phyloP scores from a whole-genome alignment of 2,888 invertebrate genomes.

The Morpho achilles region DNA sequence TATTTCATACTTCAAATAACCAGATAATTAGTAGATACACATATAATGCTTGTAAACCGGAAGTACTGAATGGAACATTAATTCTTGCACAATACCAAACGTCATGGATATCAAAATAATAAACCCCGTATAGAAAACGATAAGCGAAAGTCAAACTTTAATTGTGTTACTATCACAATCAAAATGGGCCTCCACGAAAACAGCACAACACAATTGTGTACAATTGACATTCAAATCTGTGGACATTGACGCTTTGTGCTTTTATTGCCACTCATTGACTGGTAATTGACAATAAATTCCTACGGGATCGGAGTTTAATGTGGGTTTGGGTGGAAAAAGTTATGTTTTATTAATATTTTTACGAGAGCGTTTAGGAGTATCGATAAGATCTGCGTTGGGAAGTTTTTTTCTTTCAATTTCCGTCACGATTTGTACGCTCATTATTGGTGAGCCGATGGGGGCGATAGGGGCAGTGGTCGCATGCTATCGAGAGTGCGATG shows the following conservation, averaged over 20 bases:
- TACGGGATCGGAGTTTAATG: constrained; percentile 77
- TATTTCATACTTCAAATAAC: too few species aligned
- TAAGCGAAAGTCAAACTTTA: constrained; percentile 67
- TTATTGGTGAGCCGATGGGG: constrained; percentile 73
- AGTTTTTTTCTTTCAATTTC: constrained; percentile 79
- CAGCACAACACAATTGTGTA: constrained; percentile 76
- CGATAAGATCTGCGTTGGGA: constrained; percentile 76
- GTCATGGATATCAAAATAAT: constrained; percentile 71
- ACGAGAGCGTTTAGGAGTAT: constrained; percentile 74
- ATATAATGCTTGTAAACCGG: constrained; percentile 30
- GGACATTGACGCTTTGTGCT: constrained; percentile 74
- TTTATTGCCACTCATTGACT: constrained; percentile 78
- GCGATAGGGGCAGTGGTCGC: constrained; percentile 76
- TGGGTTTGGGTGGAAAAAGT: constrained; percentile 79
- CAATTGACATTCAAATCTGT: constrained; percentile 79
- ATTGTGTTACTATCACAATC: constrained; percentile 70
- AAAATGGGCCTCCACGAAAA: constrained; percentile 74
- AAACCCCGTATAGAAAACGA: constrained; percentile 61
- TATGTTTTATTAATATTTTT: constrained; percentile 80
- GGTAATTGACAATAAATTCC: constrained; percentile 79
- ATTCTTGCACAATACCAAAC: constrained; percentile 58
- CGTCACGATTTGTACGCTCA: constrained; percentile 78
- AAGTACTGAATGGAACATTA: constrained; percentile 50
- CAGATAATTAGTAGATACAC: neutral
- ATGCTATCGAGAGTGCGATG: constrained; percentile 63